Conservation (phyloP, 2,113 vertebrate species). For the Cyprinus carpio region DNA sequence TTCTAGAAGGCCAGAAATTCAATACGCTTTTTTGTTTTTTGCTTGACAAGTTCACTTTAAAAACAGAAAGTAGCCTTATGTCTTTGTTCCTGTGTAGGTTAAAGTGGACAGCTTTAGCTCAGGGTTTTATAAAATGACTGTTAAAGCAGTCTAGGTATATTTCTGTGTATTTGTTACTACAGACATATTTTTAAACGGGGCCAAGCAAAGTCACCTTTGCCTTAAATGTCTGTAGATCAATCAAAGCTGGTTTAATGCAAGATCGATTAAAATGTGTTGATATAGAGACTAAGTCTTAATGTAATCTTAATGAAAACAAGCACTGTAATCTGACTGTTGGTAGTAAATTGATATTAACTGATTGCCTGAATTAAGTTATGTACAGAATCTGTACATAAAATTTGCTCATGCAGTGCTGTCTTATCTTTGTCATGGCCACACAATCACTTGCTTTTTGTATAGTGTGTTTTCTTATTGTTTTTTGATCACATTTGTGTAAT, state of each 20-base stretch:
- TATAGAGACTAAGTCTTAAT: constrained; percentile 18
- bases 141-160: neutral
- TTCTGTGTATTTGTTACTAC: constrained; percentile 2
- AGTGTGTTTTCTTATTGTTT: constrained; percentile 15
- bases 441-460: constrained; percentile 40
- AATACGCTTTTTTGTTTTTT: neutral
- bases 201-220: neutral
- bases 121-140: constrained; percentile 39
- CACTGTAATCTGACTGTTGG: constrained; percentile 45
- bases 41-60: neutral
- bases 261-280: constrained; percentile 7
- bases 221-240: constrained; percentile 7
- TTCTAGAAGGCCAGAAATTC: neutral
- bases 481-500: constrained; percentile 44
- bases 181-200: neutral
- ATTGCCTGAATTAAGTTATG: constrained; percentile 1
- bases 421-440: neutral
- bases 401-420: neutral
- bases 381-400: constrained; percentile 16
- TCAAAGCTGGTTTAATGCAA: constrained; percentile 3
- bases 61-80: constrained; percentile 24
- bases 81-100: constrained; percentile 11
- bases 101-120: constrained; percentile 32
- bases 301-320: constrained; percentile 30
- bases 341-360: constrained; percentile 6